A percentile compares a stretch with the other conserved stretches of the same genome.
phyloP scores from a whole-genome alignment of 1,140 invertebrate species.

The Chymomyza costata region DNA sequence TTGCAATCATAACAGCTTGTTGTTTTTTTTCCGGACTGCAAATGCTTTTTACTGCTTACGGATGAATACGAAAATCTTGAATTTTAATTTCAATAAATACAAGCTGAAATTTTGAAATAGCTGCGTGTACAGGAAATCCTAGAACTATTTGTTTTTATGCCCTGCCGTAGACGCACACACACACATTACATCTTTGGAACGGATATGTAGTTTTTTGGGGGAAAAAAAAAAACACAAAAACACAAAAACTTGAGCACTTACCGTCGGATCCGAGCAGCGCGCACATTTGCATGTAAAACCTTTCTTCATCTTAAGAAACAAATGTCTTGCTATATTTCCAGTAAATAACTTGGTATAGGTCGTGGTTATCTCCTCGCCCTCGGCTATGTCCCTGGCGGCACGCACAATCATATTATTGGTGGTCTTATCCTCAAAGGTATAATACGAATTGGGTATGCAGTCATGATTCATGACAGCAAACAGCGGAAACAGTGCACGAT shows the following conservation, averaged over 20 bases:
- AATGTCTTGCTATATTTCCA: constrained; percentile 81
- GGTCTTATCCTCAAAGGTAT: constrained; percentile 79
- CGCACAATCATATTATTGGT: constrained; percentile 80
- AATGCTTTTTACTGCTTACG: constrained; percentile 55
- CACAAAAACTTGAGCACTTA: constrained; percentile 42
- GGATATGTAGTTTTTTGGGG: not conserved
- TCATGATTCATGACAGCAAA: constrained; percentile 85
- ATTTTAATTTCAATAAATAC: not conserved
- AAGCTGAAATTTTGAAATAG: too few species aligned
- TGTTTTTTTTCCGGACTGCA: not conserved
- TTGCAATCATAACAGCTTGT: constrained; percentile 15
- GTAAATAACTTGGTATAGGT: constrained; percentile 85
- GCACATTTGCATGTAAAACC: constrained; percentile 84
- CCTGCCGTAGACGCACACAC: too few species aligned
- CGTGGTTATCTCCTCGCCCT: constrained; percentile 83
- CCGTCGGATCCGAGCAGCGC: constrained; percentile 83
- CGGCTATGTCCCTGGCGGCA: constrained; percentile 80
- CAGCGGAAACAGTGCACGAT: constrained; percentile 84
- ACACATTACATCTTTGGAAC: constrained; percentile 19
- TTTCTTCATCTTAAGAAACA: constrained; percentile 83
- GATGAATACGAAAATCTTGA: constrained; percentile 31
- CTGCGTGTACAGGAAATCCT: constrained; percentile 63
- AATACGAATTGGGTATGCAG: constrained; percentile 85
- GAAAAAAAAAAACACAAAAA: not conserved
- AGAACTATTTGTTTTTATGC: constrained; percentile 2